phyloP scores from a whole-genome alignment of 35 echinoderm and acorn worm species.

The Lytechinus variegatus region DNA sequence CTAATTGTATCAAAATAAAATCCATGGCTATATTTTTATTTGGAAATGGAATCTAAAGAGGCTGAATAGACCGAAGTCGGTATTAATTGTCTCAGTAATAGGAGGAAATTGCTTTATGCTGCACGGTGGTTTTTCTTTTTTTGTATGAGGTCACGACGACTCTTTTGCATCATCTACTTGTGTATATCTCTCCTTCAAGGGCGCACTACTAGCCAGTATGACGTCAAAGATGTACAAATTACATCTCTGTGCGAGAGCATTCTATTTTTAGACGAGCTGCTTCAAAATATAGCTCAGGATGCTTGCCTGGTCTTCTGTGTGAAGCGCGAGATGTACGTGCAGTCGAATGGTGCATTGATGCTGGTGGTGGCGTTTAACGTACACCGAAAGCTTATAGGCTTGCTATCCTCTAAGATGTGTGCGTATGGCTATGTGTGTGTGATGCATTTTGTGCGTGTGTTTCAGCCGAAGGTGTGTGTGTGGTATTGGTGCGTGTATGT shows the following conservation, averaged over 20 bases:
- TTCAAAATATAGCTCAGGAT: conserved; percentile 3
- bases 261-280: background rate
- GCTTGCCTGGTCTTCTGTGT: background rate
- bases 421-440: conserved; percentile 32
- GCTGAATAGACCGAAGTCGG: background rate
- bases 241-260: conserved; percentile 18
- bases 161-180: conserved; percentile 3
- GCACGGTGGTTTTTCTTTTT: background rate
- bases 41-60: background rate
- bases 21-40: background rate
- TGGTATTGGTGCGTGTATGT: background rate
- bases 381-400: background rate
- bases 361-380: conserved; percentile 25
- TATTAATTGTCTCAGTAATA: background rate
- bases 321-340: background rate
- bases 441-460: background rate
- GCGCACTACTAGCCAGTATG: background rate
- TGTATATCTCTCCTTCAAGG: conserved; percentile 15
- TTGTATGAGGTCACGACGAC: background rate
- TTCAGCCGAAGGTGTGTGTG: background rate
- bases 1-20: background rate
- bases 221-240: conserved; percentile 33
- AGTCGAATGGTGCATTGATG: conserved; percentile 18
- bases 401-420: conserved; percentile 17
- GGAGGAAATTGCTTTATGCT: background rate